Base-by-base conservation (phyloP, 2,888 invertebrate genomes). In the Lepidonotus clava region DNA sequence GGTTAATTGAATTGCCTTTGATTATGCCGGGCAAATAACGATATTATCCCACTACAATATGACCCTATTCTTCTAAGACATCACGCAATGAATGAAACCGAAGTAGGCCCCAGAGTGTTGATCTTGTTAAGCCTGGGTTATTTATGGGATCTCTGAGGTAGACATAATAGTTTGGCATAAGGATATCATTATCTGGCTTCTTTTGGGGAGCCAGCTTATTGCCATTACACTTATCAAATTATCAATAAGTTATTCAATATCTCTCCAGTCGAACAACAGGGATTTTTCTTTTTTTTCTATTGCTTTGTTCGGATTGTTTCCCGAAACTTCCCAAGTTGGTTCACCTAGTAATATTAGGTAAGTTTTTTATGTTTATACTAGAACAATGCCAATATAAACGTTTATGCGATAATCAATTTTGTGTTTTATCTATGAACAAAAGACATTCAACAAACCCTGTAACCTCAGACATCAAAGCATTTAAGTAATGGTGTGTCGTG, bases 111-210 rank as follows among this genome's bases (percentile, higher is more conserved):
- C n/a, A n/a, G n/a, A n/a, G n/a, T n/a, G n/a, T n/a, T n/a, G n/a
- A n/a, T n/a, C n/a, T n/a, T n/a, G n/a, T n/a, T n/a, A n/a, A n/a
- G n/a, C n/a, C n/a, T n/a, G n/a, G n/a, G 46, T 46, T 46, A 71
- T 71, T 71, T 71, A 71, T 71, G n/a, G 71, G 24, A 36, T 34
- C 71, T 71, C 21, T 36, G 38, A 21, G 71, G 71, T 21, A 34
- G 71, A n/a, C 71, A 71, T 71, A 71, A 71, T 71, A 71, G 71
- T 36, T 71, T 18, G 71, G 36, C 71, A 71, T 71, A 71, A 71
- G 34, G 71, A 21, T 71, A 71, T 71, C 71, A 71, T 71, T 11
- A 71, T 71, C 38, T 71, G 71, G 71, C 71, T 71, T 71, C 71
- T 71, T n/a, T n/a, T n/a, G n/a, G n/a, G n/a, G n/a, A n/a, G n/a